Evolutionary conservation across 2,888 invertebrate species (phyloP).

Genomic region (Ctena decussata): DNA sequence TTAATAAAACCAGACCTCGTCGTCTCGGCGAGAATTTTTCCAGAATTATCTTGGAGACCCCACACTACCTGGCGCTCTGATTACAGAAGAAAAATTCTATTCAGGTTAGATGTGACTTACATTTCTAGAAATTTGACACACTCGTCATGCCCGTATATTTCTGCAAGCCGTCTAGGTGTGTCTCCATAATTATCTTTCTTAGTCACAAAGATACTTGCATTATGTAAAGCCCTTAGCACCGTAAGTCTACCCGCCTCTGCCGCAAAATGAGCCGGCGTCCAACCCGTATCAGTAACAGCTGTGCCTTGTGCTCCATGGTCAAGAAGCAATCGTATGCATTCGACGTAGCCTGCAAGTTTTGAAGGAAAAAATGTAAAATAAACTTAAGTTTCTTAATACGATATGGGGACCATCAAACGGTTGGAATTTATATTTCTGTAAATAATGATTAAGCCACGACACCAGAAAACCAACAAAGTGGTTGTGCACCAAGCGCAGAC

Average conservation of each 20-base stretch:
- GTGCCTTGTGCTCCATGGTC: conserved; percentile 82
- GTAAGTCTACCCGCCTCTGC: conserved; percentile 83
- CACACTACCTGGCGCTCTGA: too few species aligned
- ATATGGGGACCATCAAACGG: too few species aligned
- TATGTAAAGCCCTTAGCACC: conserved; percentile 79
- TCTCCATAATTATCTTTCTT: conserved; percentile 82
- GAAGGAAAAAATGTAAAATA: background rate
- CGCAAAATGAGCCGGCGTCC: conserved; percentile 85
- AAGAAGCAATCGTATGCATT: conserved; percentile 82
- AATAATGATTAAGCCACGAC: too few species aligned
- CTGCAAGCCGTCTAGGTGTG: conserved; percentile 79
- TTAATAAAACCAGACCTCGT: too few species aligned
- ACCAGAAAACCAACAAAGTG: too few species aligned
- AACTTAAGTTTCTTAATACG: too few species aligned
- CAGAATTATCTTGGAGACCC: too few species aligned
- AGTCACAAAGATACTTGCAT: conserved; percentile 76
- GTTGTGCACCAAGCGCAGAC: too few species aligned
- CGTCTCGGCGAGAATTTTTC: too few species aligned
- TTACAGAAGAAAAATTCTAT: too few species aligned
- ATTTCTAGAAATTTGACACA: conserved; percentile 79
- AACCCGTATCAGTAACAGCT: conserved; percentile 77
- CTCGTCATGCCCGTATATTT: conserved; percentile 82
- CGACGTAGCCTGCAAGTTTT: conserved; percentile 82
- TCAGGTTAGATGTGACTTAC: too few species aligned
- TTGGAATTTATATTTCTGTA: too few species aligned